A percentile compares a stretch with the other conserved stretches of the same genome.
phyloP scores from a whole-genome alignment of 1,140 invertebrate species.

The Antheraea pernyi region DNA sequence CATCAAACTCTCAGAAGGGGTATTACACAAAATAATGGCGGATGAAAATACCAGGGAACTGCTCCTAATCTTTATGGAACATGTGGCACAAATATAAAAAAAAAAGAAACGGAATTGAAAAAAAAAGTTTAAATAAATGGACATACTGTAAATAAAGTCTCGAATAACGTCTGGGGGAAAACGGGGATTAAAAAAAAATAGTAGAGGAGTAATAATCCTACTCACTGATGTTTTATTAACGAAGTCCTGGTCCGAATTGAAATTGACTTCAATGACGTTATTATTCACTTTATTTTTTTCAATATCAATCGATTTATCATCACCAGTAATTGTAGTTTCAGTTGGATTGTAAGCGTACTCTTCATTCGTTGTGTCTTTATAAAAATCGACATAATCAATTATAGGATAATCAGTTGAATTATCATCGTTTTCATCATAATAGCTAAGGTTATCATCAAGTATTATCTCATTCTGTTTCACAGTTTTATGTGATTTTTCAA shows the following conservation, averaged over 20 bases:
- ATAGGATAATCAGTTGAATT: slow-evolving; percentile 61
- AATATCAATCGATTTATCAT: neutral
- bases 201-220: neutral
- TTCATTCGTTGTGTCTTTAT: slow-evolving; percentile 68
- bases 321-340: slow-evolving; percentile 17
- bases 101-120: no score
- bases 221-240: neutral
- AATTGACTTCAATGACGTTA: neutral
- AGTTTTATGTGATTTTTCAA: neutral
- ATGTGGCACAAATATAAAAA: no score
- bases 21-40: no score
- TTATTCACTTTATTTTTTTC: neutral
- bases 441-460: slow-evolving; percentile 33
- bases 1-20: no score
- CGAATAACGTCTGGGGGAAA: no score
- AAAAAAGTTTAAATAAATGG: no score
- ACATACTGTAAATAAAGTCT: no score
- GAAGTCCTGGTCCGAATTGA: neutral
- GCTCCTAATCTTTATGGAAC: no score
- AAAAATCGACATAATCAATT: slow-evolving; percentile 64
- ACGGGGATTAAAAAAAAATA: no score
- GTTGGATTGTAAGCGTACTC: slow-evolving; percentile 36
- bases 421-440: slow-evolving; percentile 42
- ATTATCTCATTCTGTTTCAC: slow-evolving; percentile 39
- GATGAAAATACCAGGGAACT: no score